These are phyloP conservation scores for Uromys caudimaculatus DNA, from an alignment of 2,797 vertebrate species.

Conservation along the genomic window DNA sequence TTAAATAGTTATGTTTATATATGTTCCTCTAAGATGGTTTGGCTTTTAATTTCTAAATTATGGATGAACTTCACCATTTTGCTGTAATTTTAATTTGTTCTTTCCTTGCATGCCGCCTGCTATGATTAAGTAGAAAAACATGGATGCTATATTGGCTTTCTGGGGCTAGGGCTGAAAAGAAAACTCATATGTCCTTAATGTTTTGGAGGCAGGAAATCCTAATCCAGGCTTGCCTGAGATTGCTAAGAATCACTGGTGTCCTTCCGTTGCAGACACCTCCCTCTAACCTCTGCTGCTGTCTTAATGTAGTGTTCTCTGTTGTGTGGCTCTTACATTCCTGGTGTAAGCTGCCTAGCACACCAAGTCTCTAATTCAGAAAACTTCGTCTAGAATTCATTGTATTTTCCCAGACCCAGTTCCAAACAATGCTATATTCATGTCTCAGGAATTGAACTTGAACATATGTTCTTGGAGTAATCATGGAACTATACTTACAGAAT, in stretches of 20 bases:
- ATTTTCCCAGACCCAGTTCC: neutral
- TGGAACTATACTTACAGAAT: neutral
- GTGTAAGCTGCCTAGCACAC: neutral
- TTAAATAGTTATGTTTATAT: neutral
- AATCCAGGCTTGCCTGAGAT: neutral
- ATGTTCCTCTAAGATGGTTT: neutral
- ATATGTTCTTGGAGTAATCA: neutral
- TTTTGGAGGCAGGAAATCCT: neutral
- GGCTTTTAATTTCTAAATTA: neutral
- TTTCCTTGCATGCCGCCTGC: neutral
- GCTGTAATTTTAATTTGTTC: neutral
- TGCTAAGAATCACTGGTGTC: neutral
- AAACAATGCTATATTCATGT: neutral
- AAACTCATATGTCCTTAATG: neutral
- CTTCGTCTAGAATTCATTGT: neutral
- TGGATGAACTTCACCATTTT: neutral
- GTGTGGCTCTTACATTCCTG: neutral
- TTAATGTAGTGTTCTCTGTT: neutral
- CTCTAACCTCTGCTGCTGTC: neutral
- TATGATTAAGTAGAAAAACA: neutral
- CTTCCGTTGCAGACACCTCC: neutral
- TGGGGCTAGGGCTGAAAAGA: neutral
- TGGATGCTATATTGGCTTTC: neutral
- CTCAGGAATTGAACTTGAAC: neutral
- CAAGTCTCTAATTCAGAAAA: neutral